Base-by-base conservation (phyloP, 2,113 vertebrate species). In the Gracilinanus agilis region DNA sequence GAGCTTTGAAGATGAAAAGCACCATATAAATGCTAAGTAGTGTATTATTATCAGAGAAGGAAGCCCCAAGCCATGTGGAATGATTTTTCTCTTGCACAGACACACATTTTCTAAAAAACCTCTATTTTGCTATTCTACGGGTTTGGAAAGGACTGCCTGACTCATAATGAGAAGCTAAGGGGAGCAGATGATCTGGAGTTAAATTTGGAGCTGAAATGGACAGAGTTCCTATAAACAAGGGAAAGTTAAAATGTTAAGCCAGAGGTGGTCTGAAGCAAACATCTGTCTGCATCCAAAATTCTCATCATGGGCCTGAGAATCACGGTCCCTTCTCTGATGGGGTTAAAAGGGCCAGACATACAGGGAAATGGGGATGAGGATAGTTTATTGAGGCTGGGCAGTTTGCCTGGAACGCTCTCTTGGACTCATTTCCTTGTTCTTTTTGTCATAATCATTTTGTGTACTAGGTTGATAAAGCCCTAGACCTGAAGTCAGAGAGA, bases 121-220 rank as follows among this genome's bases (percentile, higher is more conserved):
- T 88, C 67, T 55, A 67, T 44, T 91, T 55, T 92, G 44, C 56
- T 55, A 56, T 44, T 91, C 54, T 92, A 24, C 67, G 56, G 21
- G 55, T 54, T 54, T 95, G 49, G 93, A 44, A 92, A 53, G 2
- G 44, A 91, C 94, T 94, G 53, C 19, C 49, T 91, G 49, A 93
- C 3, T 88, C 34, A 3, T 25, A 91, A 83, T 44, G 61, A 94
- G 25, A 93, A 49, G 24, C 56, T 53, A 96, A 94, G 91, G 91
- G 61, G 90, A 93, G 75, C 29, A 93, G 91, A 93, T 56, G 90
- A 90, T 44, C 21, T 19, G 24, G 53, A 58, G 54, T 55, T 96
- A 44, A 55, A 75, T 54, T 83, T 25, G 61, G 54, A 88, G 88
- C 92, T 49, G 88, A 44, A 44, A 90, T 83, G 44, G 55, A 93